Percentiles rank a stretch among this genome's conserved stretches.
Conservation (phyloP, 1,140 invertebrate genomes). For the Brachystomella parvula region DNA sequence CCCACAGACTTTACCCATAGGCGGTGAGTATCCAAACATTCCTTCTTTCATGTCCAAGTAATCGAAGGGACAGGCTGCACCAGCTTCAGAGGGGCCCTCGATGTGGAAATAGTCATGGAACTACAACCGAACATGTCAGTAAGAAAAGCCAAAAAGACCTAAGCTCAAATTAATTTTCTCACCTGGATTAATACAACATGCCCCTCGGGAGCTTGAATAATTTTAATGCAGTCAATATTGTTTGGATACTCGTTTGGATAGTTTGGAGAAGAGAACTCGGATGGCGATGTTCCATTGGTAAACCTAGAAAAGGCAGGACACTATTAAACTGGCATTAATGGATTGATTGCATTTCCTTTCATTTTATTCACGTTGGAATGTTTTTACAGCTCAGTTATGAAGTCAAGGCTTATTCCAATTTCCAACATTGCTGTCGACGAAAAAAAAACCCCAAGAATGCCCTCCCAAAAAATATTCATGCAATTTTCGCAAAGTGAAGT, state of each 20-base stretch:
- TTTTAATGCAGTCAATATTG: slow-evolving; percentile 58
- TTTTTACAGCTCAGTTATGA: too few relatives aligned
- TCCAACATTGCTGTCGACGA: too few relatives aligned
- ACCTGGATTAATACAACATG: background rate
- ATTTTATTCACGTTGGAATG: too few relatives aligned
- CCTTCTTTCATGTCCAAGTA: slow-evolving; percentile 76
- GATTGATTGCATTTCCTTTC: too few relatives aligned
- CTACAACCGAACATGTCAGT: slow-evolving; percentile 44
- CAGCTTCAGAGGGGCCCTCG: slow-evolving; percentile 48
- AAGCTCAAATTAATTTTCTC: background rate
- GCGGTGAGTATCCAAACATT: slow-evolving; percentile 66
- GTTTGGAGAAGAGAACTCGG: slow-evolving; percentile 64
- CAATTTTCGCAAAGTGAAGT: too few relatives aligned
- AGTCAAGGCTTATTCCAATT: too few relatives aligned
- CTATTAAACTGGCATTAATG: too few relatives aligned
- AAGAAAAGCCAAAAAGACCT: background rate
- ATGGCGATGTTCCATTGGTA: slow-evolving; percentile 17
- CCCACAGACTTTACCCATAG: slow-evolving; percentile 64
- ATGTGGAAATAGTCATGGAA: slow-evolving; percentile 73
- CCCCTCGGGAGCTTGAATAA: slow-evolving; percentile 43
- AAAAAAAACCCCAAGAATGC: too few relatives aligned
- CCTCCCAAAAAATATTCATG: too few relatives aligned
- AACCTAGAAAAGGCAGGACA: too few relatives aligned
- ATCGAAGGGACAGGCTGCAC: slow-evolving; percentile 68
- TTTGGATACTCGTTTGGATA: slow-evolving; percentile 63